These are phyloP conservation scores for Cephalopterus ornatus DNA, from an alignment of 2,113 vertebrate species.

Conservation along the genomic window DNA sequence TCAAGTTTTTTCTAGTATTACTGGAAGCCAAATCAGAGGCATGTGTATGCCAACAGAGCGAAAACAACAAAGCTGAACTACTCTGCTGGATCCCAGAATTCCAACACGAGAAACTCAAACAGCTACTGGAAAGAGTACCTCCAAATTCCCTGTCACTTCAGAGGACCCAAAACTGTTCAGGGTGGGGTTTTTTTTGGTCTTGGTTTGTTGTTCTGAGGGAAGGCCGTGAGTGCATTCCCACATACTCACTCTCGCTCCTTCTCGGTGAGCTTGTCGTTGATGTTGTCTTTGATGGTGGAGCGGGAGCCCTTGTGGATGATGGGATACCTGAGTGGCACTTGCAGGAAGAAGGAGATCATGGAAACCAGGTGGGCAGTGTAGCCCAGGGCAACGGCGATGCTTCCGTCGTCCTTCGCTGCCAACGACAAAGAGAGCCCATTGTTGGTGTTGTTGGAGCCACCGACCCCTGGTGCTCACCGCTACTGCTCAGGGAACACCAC, in stretches of 20 bases:
- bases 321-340: constrained; percentile 96
- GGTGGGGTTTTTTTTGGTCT: neutral
- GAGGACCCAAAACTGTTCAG: neutral
- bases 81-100: neutral
- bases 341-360: constrained; percentile 97
- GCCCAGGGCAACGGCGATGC: constrained; percentile 93
- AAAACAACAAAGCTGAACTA: neutral
- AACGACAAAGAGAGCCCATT: neutral
- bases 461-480: neutral
- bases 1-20: neutral
- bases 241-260: constrained; percentile 96
- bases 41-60: neutral
- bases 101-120: neutral
- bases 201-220: neutral
- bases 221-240: neutral
- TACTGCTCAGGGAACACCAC: neutral
- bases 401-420: constrained; percentile 95
- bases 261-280: constrained; percentile 95
- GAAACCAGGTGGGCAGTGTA: constrained; percentile 97
- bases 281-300: constrained; percentile 96
- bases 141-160: rapidly evolving
- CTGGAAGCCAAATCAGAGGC: neutral
- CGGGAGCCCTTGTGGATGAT: constrained; percentile 95
- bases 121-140: neutral
- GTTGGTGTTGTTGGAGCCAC: neutral